A percentile compares a stretch with the other conserved stretches of the same genome.
Conservation (phyloP, 2,888 invertebrate genomes). For the Eilema depressum region DNA sequence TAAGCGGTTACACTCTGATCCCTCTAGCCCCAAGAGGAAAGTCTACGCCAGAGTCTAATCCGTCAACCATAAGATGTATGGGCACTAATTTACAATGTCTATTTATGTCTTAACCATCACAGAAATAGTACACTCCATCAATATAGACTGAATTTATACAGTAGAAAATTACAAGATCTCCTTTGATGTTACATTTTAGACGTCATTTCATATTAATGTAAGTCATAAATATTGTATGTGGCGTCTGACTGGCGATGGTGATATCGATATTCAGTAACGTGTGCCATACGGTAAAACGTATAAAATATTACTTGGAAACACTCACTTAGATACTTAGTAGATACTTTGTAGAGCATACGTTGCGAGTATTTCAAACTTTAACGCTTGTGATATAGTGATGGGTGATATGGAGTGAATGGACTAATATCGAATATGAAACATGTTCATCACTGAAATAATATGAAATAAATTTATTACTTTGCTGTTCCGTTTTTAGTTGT, state of each 20-base stretch:
- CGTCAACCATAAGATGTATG: no score
- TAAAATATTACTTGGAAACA: slow-evolving; percentile 34
- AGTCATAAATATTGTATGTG: slow-evolving; percentile 43
- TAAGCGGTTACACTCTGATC: not conserved
- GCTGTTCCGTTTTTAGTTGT: not conserved
- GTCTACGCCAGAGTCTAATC: no score
- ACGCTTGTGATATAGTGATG: not conserved
- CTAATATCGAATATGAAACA: not conserved
- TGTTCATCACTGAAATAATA: not conserved
- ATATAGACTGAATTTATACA: slow-evolving; percentile 7
- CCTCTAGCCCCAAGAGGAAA: not conserved
- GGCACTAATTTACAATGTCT: not conserved
- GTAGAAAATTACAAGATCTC: slow-evolving; percentile 18
- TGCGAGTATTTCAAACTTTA: slow-evolving; percentile 1
- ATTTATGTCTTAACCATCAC: not conserved
- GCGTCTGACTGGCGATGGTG: slow-evolving; percentile 19
- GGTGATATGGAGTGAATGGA: not conserved
- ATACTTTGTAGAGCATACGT: slow-evolving; percentile 11
- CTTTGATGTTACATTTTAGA: slow-evolving; percentile 26
- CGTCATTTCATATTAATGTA: slow-evolving; percentile 39
- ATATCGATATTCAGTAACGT: slow-evolving; percentile 26
- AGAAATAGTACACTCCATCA: not conserved
- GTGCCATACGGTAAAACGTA: slow-evolving; percentile 16
- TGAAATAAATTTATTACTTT: not conserved
- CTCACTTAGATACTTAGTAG: slow-evolving; percentile 24